Evolutionary conservation across 2,113 vertebrate genomes (phyloP).

Genomic region (Pyxicephalus adspersus): DNA sequence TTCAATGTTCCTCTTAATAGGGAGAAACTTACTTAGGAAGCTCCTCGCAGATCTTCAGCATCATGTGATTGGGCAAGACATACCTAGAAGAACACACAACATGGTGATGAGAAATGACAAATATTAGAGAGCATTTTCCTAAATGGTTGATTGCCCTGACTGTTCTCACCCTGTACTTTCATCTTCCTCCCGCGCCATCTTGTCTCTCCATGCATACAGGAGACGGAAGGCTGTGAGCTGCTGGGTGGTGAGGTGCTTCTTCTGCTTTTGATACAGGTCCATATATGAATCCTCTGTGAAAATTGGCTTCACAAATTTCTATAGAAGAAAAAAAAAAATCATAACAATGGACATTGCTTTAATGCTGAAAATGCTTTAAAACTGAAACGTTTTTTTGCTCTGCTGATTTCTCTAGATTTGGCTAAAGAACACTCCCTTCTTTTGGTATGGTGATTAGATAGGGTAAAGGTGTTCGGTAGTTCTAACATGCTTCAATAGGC

Average conservation of each 20-base stretch:
- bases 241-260: slow-evolving; percentile 89
- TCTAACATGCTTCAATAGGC: too few species aligned
- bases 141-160: neutral
- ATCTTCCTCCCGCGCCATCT: slow-evolving; percentile 86
- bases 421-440: too few species aligned
- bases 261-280: slow-evolving; percentile 90
- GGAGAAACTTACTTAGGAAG: slow-evolving; percentile 86
- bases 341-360: too few species aligned
- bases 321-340: slow-evolving; percentile 29
- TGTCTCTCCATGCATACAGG: slow-evolving; percentile 92
- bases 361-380: too few species aligned
- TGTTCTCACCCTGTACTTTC: slow-evolving; percentile 90
- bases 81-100: slow-evolving; percentile 74
- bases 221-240: slow-evolving; percentile 90
- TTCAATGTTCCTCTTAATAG: too few species aligned
- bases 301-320: slow-evolving; percentile 94
- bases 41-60: slow-evolving; percentile 90
- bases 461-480: too few species aligned
- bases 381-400: too few species aligned
- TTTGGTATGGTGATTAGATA: too few species aligned
- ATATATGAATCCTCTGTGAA: slow-evolving; percentile 93
- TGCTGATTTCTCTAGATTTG: too few species aligned
- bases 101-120: neutral
- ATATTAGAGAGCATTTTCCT: neutral
- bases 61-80: slow-evolving; percentile 93